Evolutionary conservation across 1,140 invertebrate species (phyloP).

Genomic region (Calosoma granatense): DNA sequence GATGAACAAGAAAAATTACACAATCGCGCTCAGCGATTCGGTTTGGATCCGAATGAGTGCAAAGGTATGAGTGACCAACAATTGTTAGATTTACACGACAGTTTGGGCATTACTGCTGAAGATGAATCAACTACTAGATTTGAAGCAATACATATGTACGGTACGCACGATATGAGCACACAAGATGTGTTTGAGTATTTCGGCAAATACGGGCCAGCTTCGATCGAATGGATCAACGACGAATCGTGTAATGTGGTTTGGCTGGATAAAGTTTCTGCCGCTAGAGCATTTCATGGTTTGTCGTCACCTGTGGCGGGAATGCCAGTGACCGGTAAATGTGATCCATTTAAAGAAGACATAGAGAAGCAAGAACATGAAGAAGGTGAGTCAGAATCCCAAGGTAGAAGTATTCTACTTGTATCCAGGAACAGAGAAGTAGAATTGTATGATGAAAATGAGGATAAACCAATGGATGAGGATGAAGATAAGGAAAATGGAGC

Average conservation of each 20-base stretch:
- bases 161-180: conserved; percentile 62
- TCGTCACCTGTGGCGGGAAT: conserved; percentile 41
- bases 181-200: conserved; percentile 73
- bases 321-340: conserved; percentile 26
- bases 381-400: conserved; percentile 24
- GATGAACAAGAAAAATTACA: conserved; percentile 51
- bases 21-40: conserved; percentile 60
- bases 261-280: conserved; percentile 57
- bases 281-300: conserved; percentile 53
- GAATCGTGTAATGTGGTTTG: conserved; percentile 72
- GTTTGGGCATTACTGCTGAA: conserved; percentile 49
- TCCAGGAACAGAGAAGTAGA: conserved; percentile 27
- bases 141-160: conserved; percentile 63
- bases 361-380: conserved; percentile 34
- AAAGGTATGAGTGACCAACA: conserved; percentile 43
- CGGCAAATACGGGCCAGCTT: conserved; percentile 56
- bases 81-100: conserved; percentile 51
- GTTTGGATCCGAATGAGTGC: conserved; percentile 43
- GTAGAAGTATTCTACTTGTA: conserved; percentile 26
- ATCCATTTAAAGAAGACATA: conserved; percentile 35
- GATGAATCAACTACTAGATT: conserved; percentile 54
- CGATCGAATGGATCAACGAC: conserved; percentile 74
- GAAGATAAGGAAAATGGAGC: conserved; percentile 18
- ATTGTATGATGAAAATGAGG: conserved; percentile 22
- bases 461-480: conserved; percentile 18